These are phyloP conservation scores for Crematogaster levior DNA, from an alignment of 2,888 invertebrate species.

Conservation along the genomic window DNA sequence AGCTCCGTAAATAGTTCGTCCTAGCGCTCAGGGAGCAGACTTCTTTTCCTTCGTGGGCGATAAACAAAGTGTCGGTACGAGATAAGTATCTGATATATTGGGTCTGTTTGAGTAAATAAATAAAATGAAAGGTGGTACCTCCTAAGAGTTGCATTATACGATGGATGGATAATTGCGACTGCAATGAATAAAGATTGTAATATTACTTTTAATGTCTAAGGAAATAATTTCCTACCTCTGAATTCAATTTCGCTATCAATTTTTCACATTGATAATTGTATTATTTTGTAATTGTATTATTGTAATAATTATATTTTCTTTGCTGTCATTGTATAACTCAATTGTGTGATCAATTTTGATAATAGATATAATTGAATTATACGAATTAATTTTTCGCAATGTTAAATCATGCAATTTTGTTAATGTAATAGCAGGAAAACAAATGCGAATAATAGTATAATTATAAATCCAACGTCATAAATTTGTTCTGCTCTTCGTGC, in stretches of 20 bases:
- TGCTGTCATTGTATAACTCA: neutral
- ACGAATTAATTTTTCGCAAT: conserved; percentile 1
- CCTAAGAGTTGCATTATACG: neutral
- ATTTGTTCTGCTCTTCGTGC: neutral
- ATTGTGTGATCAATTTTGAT: neutral
- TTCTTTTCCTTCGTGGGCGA: conserved; percentile 40
- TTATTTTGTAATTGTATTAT: too few species aligned
- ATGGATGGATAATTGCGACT: neutral
- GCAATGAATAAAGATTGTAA: neutral
- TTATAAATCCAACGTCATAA: neutral
- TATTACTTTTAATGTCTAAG: neutral
- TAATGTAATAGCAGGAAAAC: neutral
- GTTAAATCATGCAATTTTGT: neutral
- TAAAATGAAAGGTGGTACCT: neutral
- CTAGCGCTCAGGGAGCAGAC: conserved; percentile 26
- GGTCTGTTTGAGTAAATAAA: conserved; percentile 18
- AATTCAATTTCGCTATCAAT: neutral
- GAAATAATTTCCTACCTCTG: neutral
- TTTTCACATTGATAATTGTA: neutral
- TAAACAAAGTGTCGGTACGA: conserved; percentile 47
- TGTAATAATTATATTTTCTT: neutral
- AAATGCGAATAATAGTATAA: neutral
- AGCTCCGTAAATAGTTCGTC: conserved; percentile 66
- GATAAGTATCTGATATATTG: conserved; percentile 39
- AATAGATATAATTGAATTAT: conserved; percentile 1